Evolutionary conservation across 2,888 invertebrate genomes (phyloP).

Genomic region (Caenorhabditis afra): DNA sequence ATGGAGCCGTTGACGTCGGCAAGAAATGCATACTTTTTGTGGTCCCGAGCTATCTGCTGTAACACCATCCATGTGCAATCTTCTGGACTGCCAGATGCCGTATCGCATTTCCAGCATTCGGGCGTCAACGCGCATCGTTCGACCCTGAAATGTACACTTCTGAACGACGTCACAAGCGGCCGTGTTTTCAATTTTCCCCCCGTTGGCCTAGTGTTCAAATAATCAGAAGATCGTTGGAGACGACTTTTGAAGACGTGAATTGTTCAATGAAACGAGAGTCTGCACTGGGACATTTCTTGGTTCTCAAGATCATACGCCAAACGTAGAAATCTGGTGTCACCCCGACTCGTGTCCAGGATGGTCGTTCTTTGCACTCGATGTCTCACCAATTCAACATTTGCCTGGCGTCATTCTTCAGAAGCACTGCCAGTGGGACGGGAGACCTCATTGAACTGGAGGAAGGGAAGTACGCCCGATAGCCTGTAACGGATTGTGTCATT

Average conservation of each 20-base stretch:
- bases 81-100: slow-evolving; percentile 17
- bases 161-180: slow-evolving; percentile 27
- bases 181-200: slow-evolving; percentile 27
- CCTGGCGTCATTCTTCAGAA: slow-evolving; percentile 47
- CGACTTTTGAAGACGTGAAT: slow-evolving; percentile 41
- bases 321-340: neutral
- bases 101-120: slow-evolving; percentile 60
- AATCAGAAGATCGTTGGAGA: slow-evolving; percentile 43
- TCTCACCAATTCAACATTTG: slow-evolving; percentile 47
- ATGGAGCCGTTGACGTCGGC: slow-evolving; percentile 28
- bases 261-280: slow-evolving; percentile 39
- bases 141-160: slow-evolving; percentile 53
- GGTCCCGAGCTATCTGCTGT: slow-evolving; percentile 43
- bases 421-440: slow-evolving; percentile 37
- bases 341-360: neutral
- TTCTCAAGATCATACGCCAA: slow-evolving; percentile 13
- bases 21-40: slow-evolving; percentile 15
- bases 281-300: slow-evolving; percentile 10
- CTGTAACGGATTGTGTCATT: slow-evolving; percentile 48
- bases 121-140: slow-evolving; percentile 47
- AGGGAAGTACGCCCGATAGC: slow-evolving; percentile 55
- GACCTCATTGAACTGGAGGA: slow-evolving; percentile 36
- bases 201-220: slow-evolving; percentile 29
- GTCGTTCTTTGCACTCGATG: slow-evolving; percentile 34
- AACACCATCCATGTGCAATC: slow-evolving; percentile 60